These are phyloP conservation scores for Lanius ludovicianus DNA, from an alignment of 2,113 vertebrate species.

Conservation along the genomic window DNA sequence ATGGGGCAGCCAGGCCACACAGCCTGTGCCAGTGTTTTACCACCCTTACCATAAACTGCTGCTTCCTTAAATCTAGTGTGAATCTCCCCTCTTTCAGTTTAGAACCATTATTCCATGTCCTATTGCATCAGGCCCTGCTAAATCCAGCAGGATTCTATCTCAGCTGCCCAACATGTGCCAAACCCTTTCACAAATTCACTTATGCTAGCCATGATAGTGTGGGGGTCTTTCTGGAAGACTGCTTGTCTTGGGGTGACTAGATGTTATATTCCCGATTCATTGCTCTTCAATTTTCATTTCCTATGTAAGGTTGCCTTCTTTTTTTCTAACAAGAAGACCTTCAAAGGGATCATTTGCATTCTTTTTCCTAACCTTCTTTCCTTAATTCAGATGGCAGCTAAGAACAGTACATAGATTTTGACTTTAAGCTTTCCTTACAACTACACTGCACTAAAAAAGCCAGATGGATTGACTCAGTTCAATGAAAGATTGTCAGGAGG, in stretches of 20 bases:
- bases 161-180: conserved; percentile 34
- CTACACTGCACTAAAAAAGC: not conserved
- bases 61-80: not conserved
- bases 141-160: not conserved
- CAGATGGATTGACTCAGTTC: not conserved
- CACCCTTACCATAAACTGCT: too few relatives aligned
- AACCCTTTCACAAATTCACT: conserved; percentile 16
- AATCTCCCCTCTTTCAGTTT: not conserved
- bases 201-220: not conserved
- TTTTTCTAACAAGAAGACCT: not conserved
- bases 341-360: not conserved
- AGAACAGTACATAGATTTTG: not conserved
- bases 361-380: not conserved
- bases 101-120: not conserved
- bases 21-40: not conserved
- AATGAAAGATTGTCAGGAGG: not conserved
- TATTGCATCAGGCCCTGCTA: not conserved
- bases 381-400: not conserved
- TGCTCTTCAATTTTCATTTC: not conserved
- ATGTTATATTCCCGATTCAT: too few relatives aligned
- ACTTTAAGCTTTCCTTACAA: not conserved
- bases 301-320: not conserved
- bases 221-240: not conserved
- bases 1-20: accelerated
- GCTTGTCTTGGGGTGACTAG: too few relatives aligned